Evolutionary conservation across 2,113 vertebrate genomes (phyloP).

Genomic region (Thunnus thynnus): DNA sequence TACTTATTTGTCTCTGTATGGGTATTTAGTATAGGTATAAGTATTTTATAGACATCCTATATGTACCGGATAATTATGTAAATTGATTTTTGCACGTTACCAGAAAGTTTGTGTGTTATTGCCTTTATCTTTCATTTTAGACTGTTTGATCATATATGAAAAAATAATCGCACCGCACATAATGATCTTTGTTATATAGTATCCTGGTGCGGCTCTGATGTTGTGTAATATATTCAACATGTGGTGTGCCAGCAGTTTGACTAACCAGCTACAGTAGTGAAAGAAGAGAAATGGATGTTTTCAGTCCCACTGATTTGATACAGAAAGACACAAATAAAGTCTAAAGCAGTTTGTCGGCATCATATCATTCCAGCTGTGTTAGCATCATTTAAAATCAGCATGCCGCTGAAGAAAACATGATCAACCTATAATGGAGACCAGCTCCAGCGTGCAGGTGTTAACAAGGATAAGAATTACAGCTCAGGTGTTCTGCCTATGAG

Average conservation of each 20-base stretch:
- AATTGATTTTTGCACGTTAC: neutral
- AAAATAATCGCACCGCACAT: neutral
- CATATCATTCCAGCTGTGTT: conserved; percentile 33
- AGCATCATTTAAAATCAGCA: conserved; percentile 50
- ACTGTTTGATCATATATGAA: conserved; percentile 2
- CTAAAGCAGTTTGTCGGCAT: conserved; percentile 11
- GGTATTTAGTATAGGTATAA: too few species aligned
- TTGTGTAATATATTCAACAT: neutral
- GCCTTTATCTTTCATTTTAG: neutral
- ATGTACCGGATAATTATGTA: too few species aligned
- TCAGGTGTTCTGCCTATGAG: conserved; percentile 44
- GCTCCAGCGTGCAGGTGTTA: conserved; percentile 38
- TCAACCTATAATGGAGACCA: conserved; percentile 39
- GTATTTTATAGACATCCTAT: too few species aligned
- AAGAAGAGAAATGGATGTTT: conserved; percentile 16
- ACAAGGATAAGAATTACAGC: conserved; percentile 45
- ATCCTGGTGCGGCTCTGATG: neutral
- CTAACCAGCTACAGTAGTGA: neutral
- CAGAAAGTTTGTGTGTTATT: neutral
- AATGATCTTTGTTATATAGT: neutral
- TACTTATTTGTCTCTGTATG: too few species aligned
- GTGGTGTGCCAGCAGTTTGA: neutral
- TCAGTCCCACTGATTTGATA: neutral
- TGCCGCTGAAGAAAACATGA: conserved; percentile 47
- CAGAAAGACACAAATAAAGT: conserved; percentile 25